Conservation (phyloP, 2,888 invertebrate species). For the Cybosia mesomella region DNA sequence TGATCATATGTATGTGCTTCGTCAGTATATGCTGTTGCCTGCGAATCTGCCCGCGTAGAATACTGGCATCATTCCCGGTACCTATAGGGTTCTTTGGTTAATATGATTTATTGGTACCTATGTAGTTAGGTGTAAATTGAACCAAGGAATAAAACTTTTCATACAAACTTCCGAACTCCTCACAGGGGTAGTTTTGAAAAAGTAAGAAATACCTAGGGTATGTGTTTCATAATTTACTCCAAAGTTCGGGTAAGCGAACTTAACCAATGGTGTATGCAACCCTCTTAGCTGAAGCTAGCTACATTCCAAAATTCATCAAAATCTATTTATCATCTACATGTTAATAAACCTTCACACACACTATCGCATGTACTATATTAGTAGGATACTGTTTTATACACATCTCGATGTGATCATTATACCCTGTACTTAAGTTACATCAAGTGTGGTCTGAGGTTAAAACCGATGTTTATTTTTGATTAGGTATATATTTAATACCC, state of each 20-base stretch:
- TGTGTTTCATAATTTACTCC: no score
- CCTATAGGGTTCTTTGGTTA: background rate
- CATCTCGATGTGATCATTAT: conserved; percentile 33
- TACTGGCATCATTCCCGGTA: background rate
- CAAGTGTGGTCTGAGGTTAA: conserved; percentile 57
- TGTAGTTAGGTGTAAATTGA: no score
- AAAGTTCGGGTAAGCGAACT: no score
- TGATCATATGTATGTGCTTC: conserved; percentile 19
- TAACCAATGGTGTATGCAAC: no score
- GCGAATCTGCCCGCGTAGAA: background rate
- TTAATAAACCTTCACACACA: background rate
- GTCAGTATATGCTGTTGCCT: conserved; percentile 21
- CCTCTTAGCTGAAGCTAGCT: no score
- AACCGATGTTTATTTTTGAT: conserved; percentile 64
- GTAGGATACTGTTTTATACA: conserved; percentile 1
- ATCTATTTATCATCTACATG: background rate
- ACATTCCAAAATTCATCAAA: background rate
- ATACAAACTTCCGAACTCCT: no score
- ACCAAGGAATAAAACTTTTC: no score
- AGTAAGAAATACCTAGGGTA: no score
- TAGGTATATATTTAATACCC: conserved; percentile 61
- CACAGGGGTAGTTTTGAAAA: no score
- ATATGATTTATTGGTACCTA: no score
- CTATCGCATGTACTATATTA: background rate
- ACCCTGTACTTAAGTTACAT: conserved; percentile 56